phyloP scores from a whole-genome alignment of 2,113 vertebrate genomes.

The Jacana jacana region DNA sequence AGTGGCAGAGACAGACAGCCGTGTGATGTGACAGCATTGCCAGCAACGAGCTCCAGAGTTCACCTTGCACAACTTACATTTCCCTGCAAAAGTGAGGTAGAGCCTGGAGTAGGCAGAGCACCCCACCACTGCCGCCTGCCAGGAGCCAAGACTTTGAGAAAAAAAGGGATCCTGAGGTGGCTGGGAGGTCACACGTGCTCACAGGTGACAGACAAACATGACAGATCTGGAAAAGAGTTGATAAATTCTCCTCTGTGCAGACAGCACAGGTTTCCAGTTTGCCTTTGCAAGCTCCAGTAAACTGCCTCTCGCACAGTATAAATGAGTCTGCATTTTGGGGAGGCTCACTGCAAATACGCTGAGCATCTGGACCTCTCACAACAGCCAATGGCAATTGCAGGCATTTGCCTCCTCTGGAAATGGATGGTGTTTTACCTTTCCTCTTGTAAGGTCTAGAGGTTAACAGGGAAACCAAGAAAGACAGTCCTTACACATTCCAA shows the following conservation, averaged over 20 bases:
- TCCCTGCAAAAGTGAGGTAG: not conserved
- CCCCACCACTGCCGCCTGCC: not conserved
- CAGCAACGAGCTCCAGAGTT: not conserved
- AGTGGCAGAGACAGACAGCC: not conserved
- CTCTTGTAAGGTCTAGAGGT: not conserved
- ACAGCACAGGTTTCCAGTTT: not conserved
- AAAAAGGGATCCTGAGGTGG: not conserved
- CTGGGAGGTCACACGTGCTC: not conserved
- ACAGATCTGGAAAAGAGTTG: not conserved
- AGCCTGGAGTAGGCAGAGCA: not conserved
- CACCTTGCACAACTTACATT: not conserved
- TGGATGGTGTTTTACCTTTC: not conserved
- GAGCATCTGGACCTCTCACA: not conserved
- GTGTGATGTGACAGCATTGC: not conserved
- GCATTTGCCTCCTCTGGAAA: not conserved
- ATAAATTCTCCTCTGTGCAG: not conserved
- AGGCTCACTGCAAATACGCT: not conserved
- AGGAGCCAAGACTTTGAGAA: not conserved
- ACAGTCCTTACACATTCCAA: not conserved
- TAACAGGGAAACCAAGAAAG: not conserved
- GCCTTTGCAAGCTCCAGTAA: not conserved
- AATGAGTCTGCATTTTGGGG: not conserved
- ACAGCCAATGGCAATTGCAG: not conserved
- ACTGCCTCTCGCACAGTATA: not conserved
- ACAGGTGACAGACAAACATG: not conserved